Evolutionary conservation across 1,140 invertebrate genomes (phyloP), one percentile per base, ranked within the genome.

Genomic region (Caenorhabditis inopinata): DNA sequence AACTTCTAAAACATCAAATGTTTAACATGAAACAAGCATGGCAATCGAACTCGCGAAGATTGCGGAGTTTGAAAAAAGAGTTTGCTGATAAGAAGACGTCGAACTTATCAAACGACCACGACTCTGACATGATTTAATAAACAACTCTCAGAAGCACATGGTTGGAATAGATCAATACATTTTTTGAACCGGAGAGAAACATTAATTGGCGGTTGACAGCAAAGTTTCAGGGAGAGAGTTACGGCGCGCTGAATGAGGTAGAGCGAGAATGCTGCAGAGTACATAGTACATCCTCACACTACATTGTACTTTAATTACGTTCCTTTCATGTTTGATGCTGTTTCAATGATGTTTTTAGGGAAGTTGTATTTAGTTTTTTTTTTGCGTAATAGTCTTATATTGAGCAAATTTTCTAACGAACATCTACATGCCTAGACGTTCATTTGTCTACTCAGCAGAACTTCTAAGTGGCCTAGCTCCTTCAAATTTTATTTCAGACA

Each of bases 71-170:
- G 27, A 68, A 29, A 68, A 68, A 68, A 68, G 14, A 68, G 58
- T 29, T 68, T 16, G 12, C 58, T 68, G 58, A 68, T 68, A 68
- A 68, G 32, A 68, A 38, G 32, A 68, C 58, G n/a, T 18, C 32
- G 58, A 68, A 68, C 32, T 32, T 38, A 68, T 68, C 32, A 35
- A 58, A n/a, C 27, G 27, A 58, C n/a, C 58, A 68, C 11, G 21
- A 42, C 32, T 68, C 58, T 35, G 35, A 58, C 27, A 38, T 68
- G 4, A 68, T 38, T 32, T 68, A 68, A 32, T 68, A 38, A 42
- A 68, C 29, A 68, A 68, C 32, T 68, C n/a, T 42, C 58, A 18
- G n/a, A 29, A 68, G 58, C 58, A 68, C 58, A 68, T 58, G 51
- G 51, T 14, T 29, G 51, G 9, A 58, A 32, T 32, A 68, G 38